Evolutionary conservation across 1,140 invertebrate species (phyloP).

Genomic region (Dendroctonus valens): DNA sequence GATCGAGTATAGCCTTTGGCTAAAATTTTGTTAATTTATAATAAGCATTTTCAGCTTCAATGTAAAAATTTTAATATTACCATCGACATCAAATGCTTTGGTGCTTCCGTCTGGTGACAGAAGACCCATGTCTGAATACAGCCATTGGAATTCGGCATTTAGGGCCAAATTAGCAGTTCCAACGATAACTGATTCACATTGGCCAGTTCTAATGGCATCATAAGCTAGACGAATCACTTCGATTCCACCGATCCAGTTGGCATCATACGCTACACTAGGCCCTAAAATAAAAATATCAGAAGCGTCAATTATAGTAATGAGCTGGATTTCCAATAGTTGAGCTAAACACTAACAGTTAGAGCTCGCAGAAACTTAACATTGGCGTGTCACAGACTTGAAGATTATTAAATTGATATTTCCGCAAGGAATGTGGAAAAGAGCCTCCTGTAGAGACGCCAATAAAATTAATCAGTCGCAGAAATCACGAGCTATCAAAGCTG

Average conservation of each 20-base stretch:
- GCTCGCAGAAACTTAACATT: too few species aligned
- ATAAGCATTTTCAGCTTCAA: background rate
- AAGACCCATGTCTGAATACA: constrained; percentile 61
- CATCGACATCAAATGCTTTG: constrained; percentile 68
- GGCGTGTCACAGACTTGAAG: too few species aligned
- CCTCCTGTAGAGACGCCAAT: too few species aligned
- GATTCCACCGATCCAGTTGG: constrained; percentile 69
- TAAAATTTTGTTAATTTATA: constrained; percentile 46
- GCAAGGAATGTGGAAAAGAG: too few species aligned
- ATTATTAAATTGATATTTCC: too few species aligned
- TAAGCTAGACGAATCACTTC: constrained; percentile 65
- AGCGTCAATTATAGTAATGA: too few species aligned
- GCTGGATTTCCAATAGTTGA: too few species aligned
- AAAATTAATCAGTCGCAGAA: too few species aligned
- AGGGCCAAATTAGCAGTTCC: constrained; percentile 63
- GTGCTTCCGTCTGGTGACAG: constrained; percentile 66
- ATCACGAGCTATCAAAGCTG: too few species aligned
- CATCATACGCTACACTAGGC: constrained; percentile 69
- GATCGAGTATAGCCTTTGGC: constrained; percentile 74
- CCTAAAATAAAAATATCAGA: constrained; percentile 51
- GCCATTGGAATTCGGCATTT: constrained; percentile 63
- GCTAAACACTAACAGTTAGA: too few species aligned
- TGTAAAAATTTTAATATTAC: constrained; percentile 46
- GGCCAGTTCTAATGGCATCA: constrained; percentile 60
- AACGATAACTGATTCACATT: constrained; percentile 70